A percentile compares a stretch with the other conserved stretches of the same genome.
These are phyloP conservation scores for Megaceryle alcyon DNA, from an alignment of 2,797 vertebrate genomes.

Conservation along the genomic window DNA sequence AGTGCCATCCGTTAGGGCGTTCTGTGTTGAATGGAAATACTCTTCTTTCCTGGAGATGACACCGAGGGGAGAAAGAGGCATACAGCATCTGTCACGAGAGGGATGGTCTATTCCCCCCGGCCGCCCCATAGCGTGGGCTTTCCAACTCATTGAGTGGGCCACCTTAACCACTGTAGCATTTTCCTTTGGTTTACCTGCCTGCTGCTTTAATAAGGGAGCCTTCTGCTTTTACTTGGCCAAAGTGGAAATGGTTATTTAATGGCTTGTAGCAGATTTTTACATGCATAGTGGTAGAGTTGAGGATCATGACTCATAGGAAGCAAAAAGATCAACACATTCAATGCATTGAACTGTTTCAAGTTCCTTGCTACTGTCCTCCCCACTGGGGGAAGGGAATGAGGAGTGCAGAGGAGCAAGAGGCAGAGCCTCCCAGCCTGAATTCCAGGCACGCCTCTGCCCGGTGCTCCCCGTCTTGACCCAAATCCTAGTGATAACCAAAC, in stretches of 20 bases:
- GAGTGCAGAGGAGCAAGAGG: background rate
- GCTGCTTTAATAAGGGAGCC: background rate
- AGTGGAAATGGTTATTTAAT: constrained; percentile 42
- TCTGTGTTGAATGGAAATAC: constrained; percentile 18
- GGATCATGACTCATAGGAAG: constrained; percentile 37
- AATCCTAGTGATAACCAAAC: background rate
- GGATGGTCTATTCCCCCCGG: background rate
- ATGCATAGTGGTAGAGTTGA: background rate
- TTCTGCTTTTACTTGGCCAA: background rate
- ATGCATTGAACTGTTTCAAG: background rate
- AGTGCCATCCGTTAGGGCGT: constrained; percentile 15
- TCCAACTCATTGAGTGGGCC: background rate
- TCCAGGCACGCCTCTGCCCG: background rate
- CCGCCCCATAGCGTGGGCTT: background rate
- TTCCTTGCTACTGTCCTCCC: background rate
- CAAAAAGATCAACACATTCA: constrained; percentile 5
- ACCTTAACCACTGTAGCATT: background rate
- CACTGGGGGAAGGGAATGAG: background rate
- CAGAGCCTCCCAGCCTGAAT: background rate
- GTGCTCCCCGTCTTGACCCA: background rate
- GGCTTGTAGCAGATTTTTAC: constrained; percentile 7
- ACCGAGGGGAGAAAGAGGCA: background rate
- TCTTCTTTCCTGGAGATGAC: constrained; percentile 15
- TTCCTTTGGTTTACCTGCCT: background rate
- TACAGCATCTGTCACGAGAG: background rate